Evolutionary conservation across 2,113 vertebrate genomes (phyloP), one percentile per base, ranked within the genome.

Genomic region (Herpetotheres cachinnans): DNA sequence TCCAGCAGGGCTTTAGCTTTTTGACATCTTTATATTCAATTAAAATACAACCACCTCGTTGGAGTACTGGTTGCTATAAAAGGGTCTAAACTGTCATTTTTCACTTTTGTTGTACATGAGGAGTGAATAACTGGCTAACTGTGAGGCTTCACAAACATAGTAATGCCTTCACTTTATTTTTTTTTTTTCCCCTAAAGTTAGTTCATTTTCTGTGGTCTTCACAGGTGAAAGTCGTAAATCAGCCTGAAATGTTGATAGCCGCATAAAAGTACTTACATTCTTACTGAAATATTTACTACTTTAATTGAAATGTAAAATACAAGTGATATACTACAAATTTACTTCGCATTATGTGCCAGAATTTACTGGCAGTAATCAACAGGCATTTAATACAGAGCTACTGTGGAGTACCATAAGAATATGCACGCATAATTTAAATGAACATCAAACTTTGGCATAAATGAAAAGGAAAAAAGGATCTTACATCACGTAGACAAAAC

Each of bases 291-390:
- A 82, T 94, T 95, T 96, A 69, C 85, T 87, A 34, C 30, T 88
- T 92, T 92, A 72, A 87, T 93, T 78, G 86, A 97, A 98, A 97
- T 80, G 34, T 95, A 94, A 96, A 95, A 73, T 66, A 52, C 83
- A 95, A 97, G 89, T 91, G 87, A 86, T 86, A 67, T 8, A n/a
- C 74, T 83, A 67, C 90, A 95, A 94, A 96, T 97, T 95, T 95
- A 85, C 86, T 97, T 95, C 82, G 86, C 82, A 73, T 97, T 91
- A 79, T 91, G 61, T 72, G 72, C 74, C 96, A 94, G 95, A 97
- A 97, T 97, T 97, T 97, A 79, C 95, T 97, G 97, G 78, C 95
- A 96, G 47, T 95, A 97, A 95, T 96, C 72, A 97, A 24, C 80
- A 93, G 86, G 77, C 63, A 34, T 96, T 95, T 56, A 97, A 96